These are phyloP conservation scores for Carapus acus DNA, from an alignment of 2,797 vertebrate species.

Conservation along the genomic window DNA sequence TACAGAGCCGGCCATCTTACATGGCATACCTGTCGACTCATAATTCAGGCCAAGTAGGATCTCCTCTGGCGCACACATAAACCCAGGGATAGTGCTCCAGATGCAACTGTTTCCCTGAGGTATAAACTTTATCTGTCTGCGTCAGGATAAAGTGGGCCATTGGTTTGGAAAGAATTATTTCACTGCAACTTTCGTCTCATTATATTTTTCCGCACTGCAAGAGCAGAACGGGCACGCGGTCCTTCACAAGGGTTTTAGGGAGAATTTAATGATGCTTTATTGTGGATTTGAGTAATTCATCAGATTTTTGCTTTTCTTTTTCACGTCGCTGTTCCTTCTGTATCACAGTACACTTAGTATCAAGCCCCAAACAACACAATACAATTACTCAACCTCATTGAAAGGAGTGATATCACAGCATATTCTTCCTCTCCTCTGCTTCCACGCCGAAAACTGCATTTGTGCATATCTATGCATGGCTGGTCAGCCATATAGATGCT, in stretches of 20 bases:
- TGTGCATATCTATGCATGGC: conserved; percentile 79
- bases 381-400: conserved; percentile 68
- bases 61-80: neutral
- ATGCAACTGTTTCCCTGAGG: conserved; percentile 18
- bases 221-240: neutral
- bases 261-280: neutral
- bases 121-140: conserved; percentile 15
- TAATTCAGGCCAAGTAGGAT: conserved; percentile 19
- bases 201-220: conserved; percentile 5
- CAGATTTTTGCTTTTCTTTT: conserved; percentile 3
- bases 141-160: conserved; percentile 11
- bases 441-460: conserved; percentile 67
- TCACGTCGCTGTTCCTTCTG: conserved; percentile 28
- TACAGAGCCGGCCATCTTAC: conserved; percentile 41
- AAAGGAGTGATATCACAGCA: conserved; percentile 52
- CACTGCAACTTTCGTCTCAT: conserved; percentile 7
- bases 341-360: conserved; percentile 30
- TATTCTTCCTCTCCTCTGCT: conserved; percentile 48
- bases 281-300: conserved; percentile 1
- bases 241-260: neutral
- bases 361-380: conserved; percentile 53
- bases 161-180: neutral
- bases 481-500: conserved; percentile 78
- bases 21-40: conserved; percentile 21
- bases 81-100: neutral